These are phyloP conservation scores for Dinothrombium tinctorium DNA, from an alignment of 1,140 invertebrate genomes.

Conservation along the genomic window DNA sequence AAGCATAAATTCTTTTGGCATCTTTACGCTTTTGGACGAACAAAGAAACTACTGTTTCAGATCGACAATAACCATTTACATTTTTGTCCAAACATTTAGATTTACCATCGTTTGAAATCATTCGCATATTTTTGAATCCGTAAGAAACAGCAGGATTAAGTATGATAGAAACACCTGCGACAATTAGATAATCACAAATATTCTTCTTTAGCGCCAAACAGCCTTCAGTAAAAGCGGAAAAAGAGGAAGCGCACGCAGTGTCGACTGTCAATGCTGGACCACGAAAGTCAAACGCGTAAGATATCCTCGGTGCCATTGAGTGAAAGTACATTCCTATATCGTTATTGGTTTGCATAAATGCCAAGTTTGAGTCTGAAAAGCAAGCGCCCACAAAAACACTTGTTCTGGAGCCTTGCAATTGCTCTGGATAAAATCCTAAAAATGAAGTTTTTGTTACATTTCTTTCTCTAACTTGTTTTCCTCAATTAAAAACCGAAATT, in stretches of 20 bases:
- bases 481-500: no score
- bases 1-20: conserved; percentile 25
- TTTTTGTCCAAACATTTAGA: not conserved
- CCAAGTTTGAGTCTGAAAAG: no score
- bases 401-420: no score
- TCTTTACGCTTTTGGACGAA: not conserved
- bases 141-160: conserved; percentile 35
- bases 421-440: no score
- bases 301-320: no score
- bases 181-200: not conserved
- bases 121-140: not conserved
- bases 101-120: not conserved
- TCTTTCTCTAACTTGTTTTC: no score
- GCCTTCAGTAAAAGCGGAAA: not conserved
- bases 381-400: no score
- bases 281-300: no score
- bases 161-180: conserved; percentile 42
- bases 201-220: not conserved
- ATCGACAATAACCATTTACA: not conserved
- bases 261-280: no score
- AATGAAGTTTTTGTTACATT: no score
- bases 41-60: not conserved
- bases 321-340: no score
- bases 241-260: not conserved
- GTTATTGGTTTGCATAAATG: no score